Conservation (phyloP, 2,888 invertebrate species). For the Kuschelorhynchus macadamiae region DNA sequence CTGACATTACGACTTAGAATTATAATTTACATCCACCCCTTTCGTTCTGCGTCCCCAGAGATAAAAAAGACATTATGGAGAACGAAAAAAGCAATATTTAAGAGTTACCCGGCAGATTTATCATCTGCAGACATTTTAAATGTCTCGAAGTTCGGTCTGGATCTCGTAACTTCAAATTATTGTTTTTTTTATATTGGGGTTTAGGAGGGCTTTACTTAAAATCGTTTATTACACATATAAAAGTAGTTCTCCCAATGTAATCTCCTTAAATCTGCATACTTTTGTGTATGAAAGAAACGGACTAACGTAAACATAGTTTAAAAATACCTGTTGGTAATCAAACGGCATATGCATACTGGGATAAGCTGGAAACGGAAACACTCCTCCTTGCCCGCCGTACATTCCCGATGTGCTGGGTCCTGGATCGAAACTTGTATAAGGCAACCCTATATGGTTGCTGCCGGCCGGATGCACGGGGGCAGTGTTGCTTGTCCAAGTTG, state of each 20-base stretch:
- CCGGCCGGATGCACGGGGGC: constrained; percentile 25
- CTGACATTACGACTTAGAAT: constrained; percentile 56
- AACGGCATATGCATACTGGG: constrained; percentile 61
- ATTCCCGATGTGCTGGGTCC: constrained; percentile 59
- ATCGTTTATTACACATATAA: too few species aligned
- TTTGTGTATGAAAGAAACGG: too few species aligned
- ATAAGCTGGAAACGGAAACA: constrained; percentile 63
- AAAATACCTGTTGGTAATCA: constrained; percentile 61
- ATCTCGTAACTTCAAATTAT: too few species aligned
- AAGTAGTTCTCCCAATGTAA: too few species aligned
- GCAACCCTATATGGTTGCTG: constrained; percentile 51
- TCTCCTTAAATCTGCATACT: too few species aligned
- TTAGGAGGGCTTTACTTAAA: too few species aligned
- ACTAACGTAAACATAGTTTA: neutral
- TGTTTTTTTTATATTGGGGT: too few species aligned
- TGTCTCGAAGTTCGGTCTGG: constrained; percentile 36
- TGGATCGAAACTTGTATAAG: constrained; percentile 60
- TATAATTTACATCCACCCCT: constrained; percentile 55
- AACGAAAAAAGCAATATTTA: constrained; percentile 65
- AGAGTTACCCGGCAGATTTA: constrained; percentile 61
- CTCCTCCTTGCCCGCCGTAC: constrained; percentile 54
- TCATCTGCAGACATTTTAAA: constrained; percentile 60
- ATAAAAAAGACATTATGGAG: constrained; percentile 67
- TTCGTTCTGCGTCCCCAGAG: constrained; percentile 60
- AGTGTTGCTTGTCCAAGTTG: constrained; percentile 30